Percentiles rank a stretch among this genome's conserved stretches.
These are phyloP conservation scores for Recurvirostra avosetta DNA, from an alignment of 2,113 vertebrate species.

Conservation along the genomic window DNA sequence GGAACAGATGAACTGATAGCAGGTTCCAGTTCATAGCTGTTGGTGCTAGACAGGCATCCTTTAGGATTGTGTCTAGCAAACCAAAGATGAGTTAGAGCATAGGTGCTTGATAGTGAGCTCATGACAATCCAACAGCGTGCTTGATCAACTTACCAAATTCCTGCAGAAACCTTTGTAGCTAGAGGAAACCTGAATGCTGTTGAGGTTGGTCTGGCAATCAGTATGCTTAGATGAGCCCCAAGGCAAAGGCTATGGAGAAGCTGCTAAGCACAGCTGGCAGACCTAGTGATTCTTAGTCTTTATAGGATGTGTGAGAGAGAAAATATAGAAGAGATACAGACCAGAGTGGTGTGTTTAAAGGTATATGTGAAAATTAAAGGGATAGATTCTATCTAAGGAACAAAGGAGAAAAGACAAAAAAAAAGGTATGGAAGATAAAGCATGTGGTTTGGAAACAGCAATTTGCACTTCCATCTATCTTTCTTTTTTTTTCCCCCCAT, in stretches of 20 bases:
- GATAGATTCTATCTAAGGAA: background rate
- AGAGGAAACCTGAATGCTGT: background rate
- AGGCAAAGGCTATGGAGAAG: background rate
- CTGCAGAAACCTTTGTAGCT: background rate
- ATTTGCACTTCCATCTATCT: background rate
- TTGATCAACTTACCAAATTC: background rate
- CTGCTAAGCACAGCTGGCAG: background rate
- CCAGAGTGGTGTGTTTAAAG: background rate
- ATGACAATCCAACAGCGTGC: accelerated
- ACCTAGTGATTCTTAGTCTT: background rate
- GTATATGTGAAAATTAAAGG: background rate
- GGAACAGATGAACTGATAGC: background rate
- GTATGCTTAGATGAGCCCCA: background rate
- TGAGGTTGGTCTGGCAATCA: background rate
- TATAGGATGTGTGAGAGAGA: background rate
- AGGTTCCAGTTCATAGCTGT: background rate
- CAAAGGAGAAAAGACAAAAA: background rate
- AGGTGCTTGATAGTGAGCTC: background rate
- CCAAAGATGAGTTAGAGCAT: background rate
- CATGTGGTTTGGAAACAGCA: background rate
- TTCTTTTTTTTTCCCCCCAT: background rate
- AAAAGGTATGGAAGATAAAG: background rate
- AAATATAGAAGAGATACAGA: background rate
- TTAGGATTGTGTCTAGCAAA: background rate
- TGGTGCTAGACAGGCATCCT: accelerated